phyloP scores from a whole-genome alignment of 2,797 vertebrate genomes.

The Pangasius djambal region DNA sequence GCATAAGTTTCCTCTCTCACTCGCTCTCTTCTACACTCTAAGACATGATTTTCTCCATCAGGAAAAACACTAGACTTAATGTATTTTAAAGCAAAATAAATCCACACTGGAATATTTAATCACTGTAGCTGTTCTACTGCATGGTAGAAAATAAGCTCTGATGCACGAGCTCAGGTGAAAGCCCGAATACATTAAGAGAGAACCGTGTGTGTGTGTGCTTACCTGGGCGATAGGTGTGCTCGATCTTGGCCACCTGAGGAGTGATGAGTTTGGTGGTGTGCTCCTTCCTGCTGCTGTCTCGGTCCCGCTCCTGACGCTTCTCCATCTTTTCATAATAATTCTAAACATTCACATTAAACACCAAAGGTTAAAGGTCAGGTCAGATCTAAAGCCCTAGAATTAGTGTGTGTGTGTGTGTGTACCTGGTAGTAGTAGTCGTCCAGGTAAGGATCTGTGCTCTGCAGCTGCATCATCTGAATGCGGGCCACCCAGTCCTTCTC shows the following conservation, averaged over 20 bases:
- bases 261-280: slow-evolving; percentile 96
- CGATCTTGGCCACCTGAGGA: slow-evolving; percentile 93
- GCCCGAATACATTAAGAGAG: background rate
- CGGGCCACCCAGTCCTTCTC: slow-evolving; percentile 98
- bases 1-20: background rate
- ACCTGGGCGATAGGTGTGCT: slow-evolving; percentile 96
- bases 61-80: no score
- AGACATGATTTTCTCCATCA: no score
- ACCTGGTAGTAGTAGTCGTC: slow-evolving; percentile 99
- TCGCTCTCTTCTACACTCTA: background rate
- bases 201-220: background rate
- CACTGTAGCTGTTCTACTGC: background rate
- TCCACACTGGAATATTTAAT: background rate
- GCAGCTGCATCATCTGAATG: slow-evolving; percentile 98
- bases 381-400: background rate
- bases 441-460: slow-evolving; percentile 95
- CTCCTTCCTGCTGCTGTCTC: slow-evolving; percentile 88
- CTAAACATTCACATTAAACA: slow-evolving; percentile 64
- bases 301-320: slow-evolving; percentile 85
- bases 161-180: background rate
- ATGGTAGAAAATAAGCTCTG: background rate
- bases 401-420: slow-evolving; percentile 5
- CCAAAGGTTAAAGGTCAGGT: background rate
- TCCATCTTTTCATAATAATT: slow-evolving; percentile 99
- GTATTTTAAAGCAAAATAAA: no score